These are phyloP conservation scores for Phrynocephalus versicolor DNA, from an alignment of 2,113 vertebrate genomes.

Conservation along the genomic window DNA sequence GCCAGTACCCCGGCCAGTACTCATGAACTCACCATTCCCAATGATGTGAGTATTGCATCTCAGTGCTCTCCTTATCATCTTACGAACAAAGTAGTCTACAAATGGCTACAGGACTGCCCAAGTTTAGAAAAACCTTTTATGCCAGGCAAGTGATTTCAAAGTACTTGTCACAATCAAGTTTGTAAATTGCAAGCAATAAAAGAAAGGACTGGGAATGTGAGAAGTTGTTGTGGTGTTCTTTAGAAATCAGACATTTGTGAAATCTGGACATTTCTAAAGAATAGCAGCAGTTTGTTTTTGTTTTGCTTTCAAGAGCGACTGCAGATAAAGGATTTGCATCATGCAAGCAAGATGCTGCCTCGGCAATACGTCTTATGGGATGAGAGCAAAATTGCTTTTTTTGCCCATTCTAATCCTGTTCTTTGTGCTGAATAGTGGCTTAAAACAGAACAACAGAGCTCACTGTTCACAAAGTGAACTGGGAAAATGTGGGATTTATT, in stretches of 20 bases:
- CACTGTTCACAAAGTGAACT: neutral
- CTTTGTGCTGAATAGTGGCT: neutral
- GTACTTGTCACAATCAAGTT: neutral
- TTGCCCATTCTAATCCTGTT: neutral
- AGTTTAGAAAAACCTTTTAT: neutral
- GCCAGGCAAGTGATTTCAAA: neutral
- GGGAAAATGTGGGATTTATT: neutral
- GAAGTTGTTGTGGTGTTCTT: fast-evolving
- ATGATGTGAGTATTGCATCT: constrained; percentile 90
- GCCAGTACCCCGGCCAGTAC: constrained; percentile 95
- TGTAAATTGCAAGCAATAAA: neutral
- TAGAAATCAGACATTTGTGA: constrained; percentile 40
- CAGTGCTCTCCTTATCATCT: neutral
- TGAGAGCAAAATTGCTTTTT: neutral
- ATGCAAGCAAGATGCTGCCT: neutral
- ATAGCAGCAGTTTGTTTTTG: neutral
- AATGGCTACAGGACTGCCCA: neutral
- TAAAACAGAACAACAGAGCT: neutral
- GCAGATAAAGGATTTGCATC: too few relatives aligned
- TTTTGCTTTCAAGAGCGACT: neutral
- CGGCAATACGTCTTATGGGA: neutral
- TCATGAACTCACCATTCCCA: constrained; percentile 98
- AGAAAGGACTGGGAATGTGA: neutral
- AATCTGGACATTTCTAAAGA: constrained; percentile 31
- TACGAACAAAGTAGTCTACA: neutral